Conservation (phyloP, 2,797 vertebrate species). For the Amblyopsis hoosieri region DNA sequence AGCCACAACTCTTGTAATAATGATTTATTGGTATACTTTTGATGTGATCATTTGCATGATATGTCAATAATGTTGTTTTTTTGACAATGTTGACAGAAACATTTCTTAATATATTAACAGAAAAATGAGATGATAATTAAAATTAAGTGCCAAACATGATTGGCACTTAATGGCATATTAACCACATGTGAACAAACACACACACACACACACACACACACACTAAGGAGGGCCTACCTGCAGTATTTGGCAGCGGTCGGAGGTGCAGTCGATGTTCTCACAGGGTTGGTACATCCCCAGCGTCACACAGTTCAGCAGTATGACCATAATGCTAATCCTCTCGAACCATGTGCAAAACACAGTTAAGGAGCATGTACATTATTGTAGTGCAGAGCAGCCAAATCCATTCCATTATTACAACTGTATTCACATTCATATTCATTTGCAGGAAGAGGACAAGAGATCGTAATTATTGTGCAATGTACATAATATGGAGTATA, state of each 20-base stretch:
- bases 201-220: conserved; percentile 4
- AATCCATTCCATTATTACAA: conserved; percentile 2
- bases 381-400: conserved; percentile 7
- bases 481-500: neutral
- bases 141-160: neutral
- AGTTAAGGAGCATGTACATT: conserved; percentile 67
- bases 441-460: neutral
- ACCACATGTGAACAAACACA: neutral
- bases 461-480: neutral
- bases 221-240: conserved; percentile 77
- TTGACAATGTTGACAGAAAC: no score
- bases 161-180: no score
- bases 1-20: no score
- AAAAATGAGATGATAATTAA: no score
- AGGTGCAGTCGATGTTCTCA: conserved; percentile 97
- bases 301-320: conserved; percentile 96
- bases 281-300: conserved; percentile 99
- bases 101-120: no score
- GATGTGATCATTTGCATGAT: no score
- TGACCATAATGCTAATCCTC: conserved; percentile 97
- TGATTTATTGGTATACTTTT: no score
- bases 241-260: conserved; percentile 95
- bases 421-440: neutral
- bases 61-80: no score
- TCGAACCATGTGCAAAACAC: conserved; percentile 89